Percentiles rank a stretch among this genome's conserved stretches.
phyloP scores from a whole-genome alignment of 2,888 invertebrate genomes.

The Malacosoma neustria region DNA sequence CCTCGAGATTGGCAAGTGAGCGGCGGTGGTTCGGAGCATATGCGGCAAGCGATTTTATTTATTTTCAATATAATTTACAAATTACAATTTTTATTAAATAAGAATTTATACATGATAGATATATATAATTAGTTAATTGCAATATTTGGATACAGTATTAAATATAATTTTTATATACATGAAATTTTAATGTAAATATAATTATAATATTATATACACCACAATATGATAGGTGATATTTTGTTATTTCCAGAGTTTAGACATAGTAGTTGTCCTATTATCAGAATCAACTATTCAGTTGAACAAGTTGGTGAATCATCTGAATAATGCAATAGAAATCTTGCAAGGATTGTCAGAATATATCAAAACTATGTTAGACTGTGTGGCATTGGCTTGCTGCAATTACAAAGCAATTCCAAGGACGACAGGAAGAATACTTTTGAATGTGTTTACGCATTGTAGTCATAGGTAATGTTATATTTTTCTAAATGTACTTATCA shows the following conservation, averaged over 20 bases:
- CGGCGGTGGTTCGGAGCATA: too few relatives aligned
- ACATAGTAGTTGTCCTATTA: conserved; percentile 25
- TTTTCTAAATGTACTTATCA: neutral
- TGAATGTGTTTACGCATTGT: conserved; percentile 59
- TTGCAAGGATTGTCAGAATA: conserved; percentile 38
- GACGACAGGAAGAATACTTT: conserved; percentile 43
- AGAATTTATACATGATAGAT: too few relatives aligned
- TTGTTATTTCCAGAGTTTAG: conserved; percentile 37
- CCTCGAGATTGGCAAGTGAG: too few relatives aligned
- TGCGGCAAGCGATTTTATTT: too few relatives aligned
- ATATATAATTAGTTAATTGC: too few relatives aligned
- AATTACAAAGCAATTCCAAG: conserved; percentile 37
- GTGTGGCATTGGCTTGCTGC: conserved; percentile 30
- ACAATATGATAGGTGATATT: too few relatives aligned
- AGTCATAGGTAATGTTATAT: conserved; percentile 48
- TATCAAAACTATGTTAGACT: conserved; percentile 34
- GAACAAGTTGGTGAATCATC: conserved; percentile 23
- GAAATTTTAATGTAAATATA: too few relatives aligned
- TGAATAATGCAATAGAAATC: conserved; percentile 35
- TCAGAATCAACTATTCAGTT: conserved; percentile 19
- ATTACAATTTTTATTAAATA: too few relatives aligned
- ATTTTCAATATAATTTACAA: too few relatives aligned
- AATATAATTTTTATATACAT: too few relatives aligned
- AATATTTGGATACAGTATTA: too few relatives aligned
- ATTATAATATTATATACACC: too few relatives aligned